These are phyloP conservation scores for Stegana nigrithorax DNA, from an alignment of 2,888 invertebrate species.

Conservation along the genomic window DNA sequence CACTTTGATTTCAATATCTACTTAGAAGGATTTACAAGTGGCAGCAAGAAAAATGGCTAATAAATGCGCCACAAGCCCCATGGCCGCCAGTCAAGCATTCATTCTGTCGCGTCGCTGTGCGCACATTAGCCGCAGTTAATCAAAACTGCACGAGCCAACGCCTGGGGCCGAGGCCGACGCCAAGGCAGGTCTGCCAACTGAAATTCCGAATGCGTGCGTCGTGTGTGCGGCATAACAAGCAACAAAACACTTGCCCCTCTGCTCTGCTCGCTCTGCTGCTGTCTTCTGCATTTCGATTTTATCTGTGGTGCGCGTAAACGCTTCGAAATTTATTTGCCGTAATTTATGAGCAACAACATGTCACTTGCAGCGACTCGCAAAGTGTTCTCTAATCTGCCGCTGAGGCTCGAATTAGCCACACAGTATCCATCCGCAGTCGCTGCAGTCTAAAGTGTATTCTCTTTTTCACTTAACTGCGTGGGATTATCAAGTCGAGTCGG, in stretches of 20 bases:
- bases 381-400: no score
- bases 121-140: constrained; percentile 28
- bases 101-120: constrained; percentile 20
- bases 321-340: not conserved
- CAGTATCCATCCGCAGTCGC: no score
- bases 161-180: constrained; percentile 10
- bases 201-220: constrained; percentile 47
- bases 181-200: constrained; percentile 36
- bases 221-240: constrained; percentile 28
- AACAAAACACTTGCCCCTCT: constrained; percentile 27
- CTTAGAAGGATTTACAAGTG: constrained; percentile 32
- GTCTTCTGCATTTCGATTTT: no score
- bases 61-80: no score
- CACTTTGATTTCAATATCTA: constrained; percentile 41
- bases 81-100: not conserved
- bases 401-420: no score
- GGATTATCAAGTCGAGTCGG: no score
- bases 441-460: no score
- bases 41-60: not conserved
- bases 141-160: constrained; percentile 6
- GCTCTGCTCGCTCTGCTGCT: no score
- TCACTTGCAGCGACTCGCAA: no score
- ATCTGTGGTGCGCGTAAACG: not conserved
- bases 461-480: no score
- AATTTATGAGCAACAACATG: not conserved